Evolutionary conservation across 2,888 invertebrate species (phyloP), one percentile per base, ranked within the genome.

Genomic region (Caenorhabditis sp.): DNA sequence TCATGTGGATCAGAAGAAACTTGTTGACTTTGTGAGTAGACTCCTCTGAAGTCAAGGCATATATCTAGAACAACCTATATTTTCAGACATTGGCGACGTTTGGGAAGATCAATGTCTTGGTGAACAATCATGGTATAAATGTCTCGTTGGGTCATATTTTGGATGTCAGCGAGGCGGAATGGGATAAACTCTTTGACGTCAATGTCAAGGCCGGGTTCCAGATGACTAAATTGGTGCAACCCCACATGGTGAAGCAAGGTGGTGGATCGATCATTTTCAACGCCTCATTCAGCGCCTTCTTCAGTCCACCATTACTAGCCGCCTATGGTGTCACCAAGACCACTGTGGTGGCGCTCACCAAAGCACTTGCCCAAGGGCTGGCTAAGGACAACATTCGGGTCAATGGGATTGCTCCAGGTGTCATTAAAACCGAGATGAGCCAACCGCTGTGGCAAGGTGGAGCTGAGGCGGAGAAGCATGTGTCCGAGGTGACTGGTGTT

Each of bases 241-340:
- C 97, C 0, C 91, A 92, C 86, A 90, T 97, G 73, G 90, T 92
- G 63, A 91, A 93, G 88, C 91, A 93, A 85, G 90, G 81, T 14
- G 43, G 43, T 14, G 43, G 43, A 2, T 43, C 54, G n/a, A 20
- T 23, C 2, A 54, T 54, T 14, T 54, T 54, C 25, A 23, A 54
- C 25, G 26, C 54, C 10, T 23, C 54, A 10, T 26, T n/a, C 54
- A 23, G 26, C 20, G 86, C 77, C 4, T 86, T 85, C 65, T 75
- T 75, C 56, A 63, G 76, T 43, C 93, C 31, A 88, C 90, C 63
- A 91, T 1, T 70, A 25, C 89, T 97, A 76, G 95, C 95, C 10
- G 91, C 93, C 1, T 97, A 97, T 89, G 93, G 94, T 56, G 93
- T 97, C 0, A 95, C 94, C 87, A 97, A 97, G 90, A 96, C 96